Evolutionary conservation across 2,113 vertebrate species (phyloP), one percentile per base, ranked within the genome.

Genomic region (Tapirus terrestris): DNA sequence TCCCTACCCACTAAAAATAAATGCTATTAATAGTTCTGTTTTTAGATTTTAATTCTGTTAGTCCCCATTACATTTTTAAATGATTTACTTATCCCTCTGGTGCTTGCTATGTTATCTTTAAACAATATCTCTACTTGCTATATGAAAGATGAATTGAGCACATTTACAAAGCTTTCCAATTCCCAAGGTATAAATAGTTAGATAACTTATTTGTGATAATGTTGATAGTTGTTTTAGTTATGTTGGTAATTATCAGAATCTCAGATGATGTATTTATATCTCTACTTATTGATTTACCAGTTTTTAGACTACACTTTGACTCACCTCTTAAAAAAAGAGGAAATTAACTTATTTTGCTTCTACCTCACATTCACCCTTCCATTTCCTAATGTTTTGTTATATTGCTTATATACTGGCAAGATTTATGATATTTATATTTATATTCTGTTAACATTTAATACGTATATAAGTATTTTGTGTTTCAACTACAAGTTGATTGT

Each of bases 341-440:
- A 85, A 86, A 43, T 72, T 65, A 90, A n/a, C 21, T 79, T 82
- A 27, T 31, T 97, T 95, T 89, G 43, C 68, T 93, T 96, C 31
- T 77, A 12, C 9, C 33, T 92, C 6, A 68, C n/a, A n/a, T 70
- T 60, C 43, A 92, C 5, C 1, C 8, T 79, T 75, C 53, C 13
- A 53, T 76, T 72, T 92, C 56, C n/a, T 95, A 67, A 53, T 72
- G 16, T 31, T 88, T 79, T 94, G n/a, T 76, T 79, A 63, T 1
- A 16, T 83, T 89, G 33, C 48, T 72, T 85, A 7, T 80, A 70
- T 51, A 65, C 39, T 33, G 33, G 20, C 10, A 86, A 61, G 36
- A 39, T 96, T 67, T 65, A 76, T 39, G 56, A 29, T 76, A 73
- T 84, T 92, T 58, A 39, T 89, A 45, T 87, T 81, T 81, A 81